phyloP scores from a whole-genome alignment of 2,888 invertebrate species.

The Tetheella fluctuosa region DNA sequence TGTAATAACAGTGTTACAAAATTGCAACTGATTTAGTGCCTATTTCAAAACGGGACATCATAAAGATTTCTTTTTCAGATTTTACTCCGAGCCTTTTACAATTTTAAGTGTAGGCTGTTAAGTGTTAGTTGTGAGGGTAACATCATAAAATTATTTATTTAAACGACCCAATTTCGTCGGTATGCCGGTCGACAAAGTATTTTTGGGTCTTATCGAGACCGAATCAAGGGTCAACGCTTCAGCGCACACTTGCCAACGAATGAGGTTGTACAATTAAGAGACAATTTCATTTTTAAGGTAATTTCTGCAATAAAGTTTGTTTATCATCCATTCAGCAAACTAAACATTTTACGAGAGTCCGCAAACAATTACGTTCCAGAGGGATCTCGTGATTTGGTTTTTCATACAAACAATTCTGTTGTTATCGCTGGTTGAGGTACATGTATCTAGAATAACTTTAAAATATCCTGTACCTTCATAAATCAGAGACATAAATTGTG shows the following conservation, averaged over 20 bases:
- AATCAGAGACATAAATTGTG: too few relatives aligned
- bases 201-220: constrained; percentile 78
- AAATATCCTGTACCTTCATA: too few relatives aligned
- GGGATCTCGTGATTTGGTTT: neutral
- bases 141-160: constrained; percentile 80
- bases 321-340: neutral
- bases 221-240: constrained; percentile 79
- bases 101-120: constrained; percentile 65
- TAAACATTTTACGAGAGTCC: constrained; percentile 5
- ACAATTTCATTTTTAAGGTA: constrained; percentile 5
- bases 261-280: constrained; percentile 38
- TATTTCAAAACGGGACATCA: constrained; percentile 10
- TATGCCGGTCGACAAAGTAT: constrained; percentile 77
- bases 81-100: constrained; percentile 62
- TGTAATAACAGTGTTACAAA: too few relatives aligned
- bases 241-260: constrained; percentile 68
- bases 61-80: constrained; percentile 52
- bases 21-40: too few relatives aligned
- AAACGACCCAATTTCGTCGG: constrained; percentile 77
- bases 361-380: neutral
- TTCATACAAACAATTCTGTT: neutral
- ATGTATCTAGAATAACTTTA: too few relatives aligned
- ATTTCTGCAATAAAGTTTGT: constrained; percentile 6
- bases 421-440: too few relatives aligned
- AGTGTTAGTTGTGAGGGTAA: constrained; percentile 70